Evolutionary conservation across 2,113 vertebrate species (phyloP).

Genomic region (Orientallactaga bullata): DNA sequence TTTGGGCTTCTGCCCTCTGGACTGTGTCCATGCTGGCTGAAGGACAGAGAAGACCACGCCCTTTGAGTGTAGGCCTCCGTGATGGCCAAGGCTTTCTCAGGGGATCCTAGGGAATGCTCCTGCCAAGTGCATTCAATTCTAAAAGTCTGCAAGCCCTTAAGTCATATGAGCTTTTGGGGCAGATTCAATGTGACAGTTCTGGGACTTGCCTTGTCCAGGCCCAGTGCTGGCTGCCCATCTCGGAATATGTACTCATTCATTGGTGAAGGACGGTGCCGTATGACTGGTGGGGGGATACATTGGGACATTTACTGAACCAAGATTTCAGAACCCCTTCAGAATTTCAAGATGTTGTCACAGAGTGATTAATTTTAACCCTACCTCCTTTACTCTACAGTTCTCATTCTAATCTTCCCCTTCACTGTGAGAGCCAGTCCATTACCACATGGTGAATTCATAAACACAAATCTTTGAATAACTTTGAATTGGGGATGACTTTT

Average conservation of each 20-base stretch:
- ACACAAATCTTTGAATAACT: background rate
- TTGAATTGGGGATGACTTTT: background rate
- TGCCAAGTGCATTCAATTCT: background rate
- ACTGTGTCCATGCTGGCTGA: background rate
- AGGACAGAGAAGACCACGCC: background rate
- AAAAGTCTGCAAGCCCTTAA: background rate
- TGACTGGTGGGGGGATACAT: rapidly evolving
- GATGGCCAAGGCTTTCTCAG: background rate
- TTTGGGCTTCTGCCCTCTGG: conserved; percentile 45
- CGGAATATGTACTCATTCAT: background rate
- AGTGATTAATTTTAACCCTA: background rate
- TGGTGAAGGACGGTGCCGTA: background rate
- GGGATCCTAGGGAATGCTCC: background rate
- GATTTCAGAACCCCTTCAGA: background rate
- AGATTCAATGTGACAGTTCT: background rate
- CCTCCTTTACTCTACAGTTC: background rate
- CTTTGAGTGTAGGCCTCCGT: background rate
- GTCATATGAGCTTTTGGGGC: background rate
- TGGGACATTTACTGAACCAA: background rate
- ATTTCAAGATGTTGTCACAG: background rate
- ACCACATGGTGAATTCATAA: background rate
- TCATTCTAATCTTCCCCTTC: background rate
- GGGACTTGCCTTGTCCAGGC: background rate
- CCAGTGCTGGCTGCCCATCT: no score
- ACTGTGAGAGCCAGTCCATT: background rate